Evolutionary conservation across 30 jellyfish, hydroid and myxozoan species (phyloP).

Genomic region (Phacellophora camtschatica): DNA sequence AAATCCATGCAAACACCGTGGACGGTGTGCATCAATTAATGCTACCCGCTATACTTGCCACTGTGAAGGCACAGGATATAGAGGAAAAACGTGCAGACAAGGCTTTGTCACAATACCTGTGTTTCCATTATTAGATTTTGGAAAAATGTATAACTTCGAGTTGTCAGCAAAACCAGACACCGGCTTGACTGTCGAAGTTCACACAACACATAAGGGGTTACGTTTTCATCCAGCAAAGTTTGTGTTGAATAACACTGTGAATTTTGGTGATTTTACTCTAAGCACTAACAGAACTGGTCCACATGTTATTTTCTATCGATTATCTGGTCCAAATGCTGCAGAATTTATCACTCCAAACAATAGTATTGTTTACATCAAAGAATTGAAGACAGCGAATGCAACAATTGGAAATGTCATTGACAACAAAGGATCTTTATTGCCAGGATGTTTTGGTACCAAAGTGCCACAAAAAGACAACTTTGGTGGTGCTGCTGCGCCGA

Average conservation of each 20-base stretch:
- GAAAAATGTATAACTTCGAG: neutral
- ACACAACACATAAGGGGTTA: neutral
- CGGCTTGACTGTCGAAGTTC: constrained; percentile 1
- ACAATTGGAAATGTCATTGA: neutral
- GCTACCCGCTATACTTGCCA: constrained; percentile 20
- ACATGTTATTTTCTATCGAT: constrained; percentile 1
- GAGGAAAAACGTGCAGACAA: constrained; percentile 34
- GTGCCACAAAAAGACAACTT: neutral
- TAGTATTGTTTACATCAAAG: constrained; percentile 12
- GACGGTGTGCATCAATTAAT: constrained; percentile 10
- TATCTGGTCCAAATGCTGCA: constrained; percentile 21
- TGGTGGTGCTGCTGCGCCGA: neutral
- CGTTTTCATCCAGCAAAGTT: constrained; percentile 5
- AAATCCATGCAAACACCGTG: constrained; percentile 68
- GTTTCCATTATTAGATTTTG: constrained; percentile 5
- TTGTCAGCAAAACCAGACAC: constrained; percentile 47
- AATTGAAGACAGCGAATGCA: neutral
- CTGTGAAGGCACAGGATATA: constrained; percentile 48
- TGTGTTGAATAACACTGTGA: neutral
- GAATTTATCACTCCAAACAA: constrained; percentile 14
- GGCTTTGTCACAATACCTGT: constrained; percentile 49
- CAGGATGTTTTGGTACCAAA: constrained; percentile 16
- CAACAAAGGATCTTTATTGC: constrained; percentile 14
- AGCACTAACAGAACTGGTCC: constrained; percentile 12
- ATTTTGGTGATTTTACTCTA: neutral